phyloP scores from a whole-genome alignment of 2,888 invertebrate genomes.

The Sthenelais limicola region DNA sequence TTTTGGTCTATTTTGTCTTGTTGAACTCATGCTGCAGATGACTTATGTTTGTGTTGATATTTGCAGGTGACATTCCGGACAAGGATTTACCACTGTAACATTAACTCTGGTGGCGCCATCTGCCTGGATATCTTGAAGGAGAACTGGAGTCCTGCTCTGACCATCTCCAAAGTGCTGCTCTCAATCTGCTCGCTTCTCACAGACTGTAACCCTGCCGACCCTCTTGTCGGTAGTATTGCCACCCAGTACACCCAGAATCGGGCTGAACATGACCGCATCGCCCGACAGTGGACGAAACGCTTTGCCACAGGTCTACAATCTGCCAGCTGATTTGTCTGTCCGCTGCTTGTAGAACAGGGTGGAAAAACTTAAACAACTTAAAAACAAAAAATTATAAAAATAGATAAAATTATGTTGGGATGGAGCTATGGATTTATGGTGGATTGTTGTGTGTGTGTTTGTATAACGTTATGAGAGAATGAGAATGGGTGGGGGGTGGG shows the following conservation, averaged over 20 bases:
- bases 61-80: constrained; percentile 84
- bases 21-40: too few species aligned
- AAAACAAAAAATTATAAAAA: too few species aligned
- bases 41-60: background rate
- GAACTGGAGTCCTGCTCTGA: constrained; percentile 99
- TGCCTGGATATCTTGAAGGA: constrained; percentile 98
- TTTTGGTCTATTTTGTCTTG: too few species aligned
- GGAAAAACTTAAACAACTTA: too few species aligned
- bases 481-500: too few species aligned
- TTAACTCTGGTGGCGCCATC: constrained; percentile 98
- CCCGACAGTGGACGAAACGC: constrained; percentile 98
- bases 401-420: too few species aligned
- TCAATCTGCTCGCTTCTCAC: constrained; percentile 98
- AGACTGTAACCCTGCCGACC: constrained; percentile 99
- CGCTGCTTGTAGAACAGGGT: too few species aligned
- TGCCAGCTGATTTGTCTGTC: constrained; percentile 30
- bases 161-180: constrained; percentile 96
- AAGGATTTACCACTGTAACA: constrained; percentile 99
- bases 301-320: constrained; percentile 80
- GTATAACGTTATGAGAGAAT: too few species aligned
- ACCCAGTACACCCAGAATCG: constrained; percentile 98
- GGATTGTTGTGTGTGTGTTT: too few species aligned
- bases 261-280: constrained; percentile 97
- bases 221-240: constrained; percentile 97
- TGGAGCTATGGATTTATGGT: too few species aligned